Evolutionary conservation across 2,113 vertebrate species (phyloP), one percentile per base, ranked within the genome.

Genomic region (Hydrolagus affinis): DNA sequence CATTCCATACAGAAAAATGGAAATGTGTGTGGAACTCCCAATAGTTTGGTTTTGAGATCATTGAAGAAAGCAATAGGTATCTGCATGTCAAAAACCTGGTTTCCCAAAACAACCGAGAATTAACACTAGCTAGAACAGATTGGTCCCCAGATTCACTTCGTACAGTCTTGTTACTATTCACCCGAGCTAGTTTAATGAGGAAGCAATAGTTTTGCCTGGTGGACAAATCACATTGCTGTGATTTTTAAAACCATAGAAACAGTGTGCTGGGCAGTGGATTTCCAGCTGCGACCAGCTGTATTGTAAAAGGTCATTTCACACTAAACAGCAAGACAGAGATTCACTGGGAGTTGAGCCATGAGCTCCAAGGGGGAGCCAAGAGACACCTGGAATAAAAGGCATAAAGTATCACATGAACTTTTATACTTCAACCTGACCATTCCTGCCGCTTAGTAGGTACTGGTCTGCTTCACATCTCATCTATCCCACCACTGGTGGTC

Each of bases 211-310:
- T 66, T 15, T 21, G 23, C 14, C 62, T 83, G 59, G n/a, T 60
- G 76, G 62, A 83, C 25, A 30, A 19, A 25, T 15, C 30, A n/a
- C 62, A 66, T 32, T 76, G 12, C 3, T 66, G 62, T 30, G 72
- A 74, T 11, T 73, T 21, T 15, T 23, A 23, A 74, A 44, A 80
- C 62, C n/a, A 83, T 44, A 28, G n/a, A 80, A 64, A 73, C 15
- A 28, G 71, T 25, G 66, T 30, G 60, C 28, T 83, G 11, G 77
- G 25, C 66, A 64, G 60, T 17, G 25, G 25, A 28, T 28, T 83
- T 83, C 60, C 60, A 83, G 60, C 60, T 77, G 75, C 23, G 23
- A 66, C 8, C 77, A 83, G 77, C 77, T 83, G 77, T 62, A 83
- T 66, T 83, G 59, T 66, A 83, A 83, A 66, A 66, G 17, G 57